phyloP scores from a whole-genome alignment of 2,113 vertebrate genomes.

The Tetrax tetrax region DNA sequence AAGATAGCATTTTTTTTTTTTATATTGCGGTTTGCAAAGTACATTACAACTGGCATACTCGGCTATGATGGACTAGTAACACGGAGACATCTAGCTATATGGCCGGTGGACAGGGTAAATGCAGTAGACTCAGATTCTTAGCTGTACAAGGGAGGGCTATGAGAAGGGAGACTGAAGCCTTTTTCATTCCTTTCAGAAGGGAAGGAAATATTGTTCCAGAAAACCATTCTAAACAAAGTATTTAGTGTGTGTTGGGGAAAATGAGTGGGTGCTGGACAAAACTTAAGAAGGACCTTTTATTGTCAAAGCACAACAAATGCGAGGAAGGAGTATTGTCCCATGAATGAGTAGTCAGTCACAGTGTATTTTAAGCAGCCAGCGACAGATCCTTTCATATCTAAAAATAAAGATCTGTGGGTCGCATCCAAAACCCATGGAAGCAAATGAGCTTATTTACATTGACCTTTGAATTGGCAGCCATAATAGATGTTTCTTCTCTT shows the following conservation, averaged over 20 bases:
- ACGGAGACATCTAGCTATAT: neutral
- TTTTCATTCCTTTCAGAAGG: neutral
- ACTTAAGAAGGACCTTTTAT: conserved; percentile 35
- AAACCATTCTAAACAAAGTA: neutral
- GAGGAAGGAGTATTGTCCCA: neutral
- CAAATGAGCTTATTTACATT: conserved; percentile 1
- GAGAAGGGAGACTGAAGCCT: neutral
- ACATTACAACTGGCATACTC: neutral
- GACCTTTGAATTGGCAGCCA: conserved; percentile 42
- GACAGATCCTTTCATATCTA: conserved; percentile 59
- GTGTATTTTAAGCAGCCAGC: conserved; percentile 37
- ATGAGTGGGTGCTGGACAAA: neutral
- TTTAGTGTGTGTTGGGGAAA: neutral
- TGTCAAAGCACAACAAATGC: neutral
- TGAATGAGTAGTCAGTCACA: neutral
- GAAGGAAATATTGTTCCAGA: neutral
- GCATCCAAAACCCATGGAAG: neutral
- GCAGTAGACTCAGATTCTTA: neutral
- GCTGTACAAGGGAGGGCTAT: neutral
- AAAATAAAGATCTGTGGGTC: conserved; percentile 61
- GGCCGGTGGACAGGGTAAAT: neutral
- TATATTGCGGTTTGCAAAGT: neutral
- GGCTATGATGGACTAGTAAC: neutral
- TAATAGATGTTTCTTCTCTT: neutral
- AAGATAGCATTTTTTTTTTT: neutral